Evolutionary conservation across 2,113 vertebrate species (phyloP).

Genomic region (Leucopternis melanops): DNA sequence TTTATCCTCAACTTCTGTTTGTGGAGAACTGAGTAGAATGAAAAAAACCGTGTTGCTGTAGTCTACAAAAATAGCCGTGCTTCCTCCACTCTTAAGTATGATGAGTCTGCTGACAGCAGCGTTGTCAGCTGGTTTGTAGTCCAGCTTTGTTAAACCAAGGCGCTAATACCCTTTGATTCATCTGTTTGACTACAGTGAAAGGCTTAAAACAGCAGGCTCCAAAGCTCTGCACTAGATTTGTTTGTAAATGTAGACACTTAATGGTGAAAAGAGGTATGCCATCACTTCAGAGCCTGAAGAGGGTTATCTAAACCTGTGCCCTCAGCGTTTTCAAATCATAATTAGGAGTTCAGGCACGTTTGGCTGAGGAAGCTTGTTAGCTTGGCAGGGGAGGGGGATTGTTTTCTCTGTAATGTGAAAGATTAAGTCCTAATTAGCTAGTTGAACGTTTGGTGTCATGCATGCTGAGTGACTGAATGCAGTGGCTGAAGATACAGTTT

Average conservation of each 20-base stretch:
- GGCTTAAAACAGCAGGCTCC: background rate
- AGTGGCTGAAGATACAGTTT: background rate
- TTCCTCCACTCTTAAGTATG: background rate
- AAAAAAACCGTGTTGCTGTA: no score
- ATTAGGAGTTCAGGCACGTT: background rate
- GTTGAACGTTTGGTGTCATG: background rate
- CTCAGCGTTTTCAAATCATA: background rate
- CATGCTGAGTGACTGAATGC: background rate
- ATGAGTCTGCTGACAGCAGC: background rate
- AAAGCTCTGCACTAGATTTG: background rate
- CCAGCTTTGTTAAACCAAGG: background rate
- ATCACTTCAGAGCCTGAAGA: background rate
- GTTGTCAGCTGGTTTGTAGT: background rate
- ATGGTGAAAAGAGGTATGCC: constrained; percentile 21
- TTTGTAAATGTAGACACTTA: constrained; percentile 41
- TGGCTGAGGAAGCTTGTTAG: background rate
- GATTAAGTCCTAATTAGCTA: background rate
- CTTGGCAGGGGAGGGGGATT: background rate
- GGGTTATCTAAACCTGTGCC: background rate
- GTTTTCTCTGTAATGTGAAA: background rate
- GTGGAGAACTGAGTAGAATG: no score
- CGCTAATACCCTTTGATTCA: background rate
- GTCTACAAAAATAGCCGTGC: background rate
- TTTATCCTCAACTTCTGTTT: background rate
- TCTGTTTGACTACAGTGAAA: background rate